A percentile compares a stretch with the other conserved stretches of the same genome.
Evolutionary conservation across 2,888 invertebrate species (phyloP).

Genomic region (Dendrolimus houi): DNA sequence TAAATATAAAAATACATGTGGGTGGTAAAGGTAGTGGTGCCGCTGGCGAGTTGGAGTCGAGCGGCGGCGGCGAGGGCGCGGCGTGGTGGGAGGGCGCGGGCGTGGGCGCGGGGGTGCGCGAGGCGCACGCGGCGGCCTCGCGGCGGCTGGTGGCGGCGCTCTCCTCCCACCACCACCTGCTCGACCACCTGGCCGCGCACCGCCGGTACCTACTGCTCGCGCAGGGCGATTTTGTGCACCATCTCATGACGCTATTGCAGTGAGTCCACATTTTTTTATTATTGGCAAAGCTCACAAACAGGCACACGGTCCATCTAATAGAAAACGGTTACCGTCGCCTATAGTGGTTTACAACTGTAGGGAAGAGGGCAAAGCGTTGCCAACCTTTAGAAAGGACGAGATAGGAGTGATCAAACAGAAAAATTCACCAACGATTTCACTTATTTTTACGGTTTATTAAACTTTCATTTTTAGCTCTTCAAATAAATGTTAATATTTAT

Average conservation of each 20-base stretch:
- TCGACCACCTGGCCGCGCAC: slow-evolving; percentile 94
- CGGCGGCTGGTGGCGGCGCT: slow-evolving; percentile 90
- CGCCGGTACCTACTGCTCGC: slow-evolving; percentile 93
- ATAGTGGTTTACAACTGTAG: too few species aligned
- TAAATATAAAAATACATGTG: background rate
- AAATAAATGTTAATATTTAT: too few species aligned
- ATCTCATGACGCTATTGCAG: slow-evolving; percentile 94
- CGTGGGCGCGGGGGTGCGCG: slow-evolving; percentile 87
- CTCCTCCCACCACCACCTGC: slow-evolving; percentile 89
- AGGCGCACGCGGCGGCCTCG: slow-evolving; percentile 91
- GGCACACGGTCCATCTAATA: too few species aligned
- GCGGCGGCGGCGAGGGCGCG: slow-evolving; percentile 23
- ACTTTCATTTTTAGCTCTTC: too few species aligned
- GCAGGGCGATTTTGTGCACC: slow-evolving; percentile 97
- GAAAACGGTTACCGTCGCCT: too few species aligned
- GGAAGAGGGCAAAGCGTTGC: too few species aligned
- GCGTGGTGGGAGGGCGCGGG: slow-evolving; percentile 73
- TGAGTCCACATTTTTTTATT: slow-evolving; percentile 55
- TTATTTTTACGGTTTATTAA: too few species aligned
- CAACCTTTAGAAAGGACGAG: too few species aligned
- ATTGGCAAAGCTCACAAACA: too few species aligned
- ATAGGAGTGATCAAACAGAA: too few species aligned
- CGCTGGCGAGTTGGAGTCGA: slow-evolving; percentile 33
- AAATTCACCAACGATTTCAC: too few species aligned
- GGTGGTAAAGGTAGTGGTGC: slow-evolving; percentile 8